Base-by-base conservation (phyloP, 2,888 invertebrate species). In the Phyllotreta cruciferae region DNA sequence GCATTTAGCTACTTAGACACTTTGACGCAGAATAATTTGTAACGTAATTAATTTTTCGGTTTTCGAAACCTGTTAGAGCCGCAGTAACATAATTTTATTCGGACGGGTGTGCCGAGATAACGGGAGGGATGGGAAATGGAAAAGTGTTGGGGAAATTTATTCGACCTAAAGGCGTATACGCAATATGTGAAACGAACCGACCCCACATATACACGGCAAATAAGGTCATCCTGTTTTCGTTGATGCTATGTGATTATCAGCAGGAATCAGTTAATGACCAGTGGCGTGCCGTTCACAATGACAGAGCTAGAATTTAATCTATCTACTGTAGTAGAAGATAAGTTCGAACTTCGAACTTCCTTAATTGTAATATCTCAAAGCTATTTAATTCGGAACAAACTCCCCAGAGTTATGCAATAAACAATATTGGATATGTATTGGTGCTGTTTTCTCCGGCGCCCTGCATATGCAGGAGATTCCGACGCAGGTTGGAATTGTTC, bases 171-270 rank as follows among this genome's bases (percentile, higher is more conserved):
- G 50, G 50, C 52, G 58, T 50, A 50, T 41, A 58, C 41, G 58
- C 58, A 50, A 36, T 58, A 57, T 53, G 45, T 45, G 41, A 60
- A 60, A 53, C 52, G 45, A 36, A 34, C 39, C 39, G 34, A 56
- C 44, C 56, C 50, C 39, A 9, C 50, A 60, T 60, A 56, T 56
- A 62, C n/a, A n/a, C 60, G 54, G 61, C 58, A 58, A 66, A 66
- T 63, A 62, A 66, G 66, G 66, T 56, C 64, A 58, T 66, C 56
- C 65, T 63, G 67, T 70, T 68, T 70, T 53, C 64, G 64, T 54
- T 56, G 63, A 70, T 66, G 68, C 24, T 4, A 24, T 24, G 68
- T 67, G 63, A 70, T 69, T 63, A 55, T 67, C 64, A 62, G 57
- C 39, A 52, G 37, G 69, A 64, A 66, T 66, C 68, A 66, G 64